Evolutionary conservation across 37 sponge, comb jelly and placozoan species (phyloP).

Genomic region (Sycon ciliatum): DNA sequence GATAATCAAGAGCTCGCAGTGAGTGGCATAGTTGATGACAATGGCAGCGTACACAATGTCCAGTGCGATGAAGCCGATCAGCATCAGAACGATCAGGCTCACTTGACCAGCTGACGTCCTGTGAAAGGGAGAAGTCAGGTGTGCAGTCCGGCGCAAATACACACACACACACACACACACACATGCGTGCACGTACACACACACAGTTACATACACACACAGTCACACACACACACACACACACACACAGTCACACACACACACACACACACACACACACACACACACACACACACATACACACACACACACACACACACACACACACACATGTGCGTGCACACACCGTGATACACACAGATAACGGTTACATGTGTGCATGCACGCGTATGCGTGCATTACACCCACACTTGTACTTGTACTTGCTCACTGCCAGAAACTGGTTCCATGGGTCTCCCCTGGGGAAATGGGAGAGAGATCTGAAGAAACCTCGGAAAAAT

Average conservation of each 20-base stretch:
- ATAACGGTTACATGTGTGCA: not conserved
- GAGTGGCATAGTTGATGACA: constrained; percentile 64
- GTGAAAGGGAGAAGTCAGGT: too few species aligned
- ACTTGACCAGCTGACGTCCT: not conserved
- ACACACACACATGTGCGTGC: not conserved
- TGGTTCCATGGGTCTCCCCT: not conserved
- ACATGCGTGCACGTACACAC: too few species aligned
- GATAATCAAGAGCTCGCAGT: constrained; percentile 75
- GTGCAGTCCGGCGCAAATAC: too few species aligned
- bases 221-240: too few species aligned
- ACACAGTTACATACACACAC: too few species aligned
- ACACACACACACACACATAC: too few species aligned
- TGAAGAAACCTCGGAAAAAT: too few species aligned
- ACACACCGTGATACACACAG: not conserved
- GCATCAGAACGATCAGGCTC: not conserved
- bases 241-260: too few species aligned
- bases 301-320: constrained; percentile 10
- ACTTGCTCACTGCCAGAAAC: too few species aligned
- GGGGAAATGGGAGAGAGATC: constrained; percentile 5
- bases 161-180: too few species aligned
- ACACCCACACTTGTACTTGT: too few species aligned
- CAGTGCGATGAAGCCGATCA: constrained; percentile 44
- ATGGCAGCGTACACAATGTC: constrained; percentile 60
- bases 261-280: too few species aligned
- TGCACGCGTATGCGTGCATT: not conserved